Conservation (phyloP, 35 echinoderm and acorn worm species). For the Eucidaris tribuloides region DNA sequence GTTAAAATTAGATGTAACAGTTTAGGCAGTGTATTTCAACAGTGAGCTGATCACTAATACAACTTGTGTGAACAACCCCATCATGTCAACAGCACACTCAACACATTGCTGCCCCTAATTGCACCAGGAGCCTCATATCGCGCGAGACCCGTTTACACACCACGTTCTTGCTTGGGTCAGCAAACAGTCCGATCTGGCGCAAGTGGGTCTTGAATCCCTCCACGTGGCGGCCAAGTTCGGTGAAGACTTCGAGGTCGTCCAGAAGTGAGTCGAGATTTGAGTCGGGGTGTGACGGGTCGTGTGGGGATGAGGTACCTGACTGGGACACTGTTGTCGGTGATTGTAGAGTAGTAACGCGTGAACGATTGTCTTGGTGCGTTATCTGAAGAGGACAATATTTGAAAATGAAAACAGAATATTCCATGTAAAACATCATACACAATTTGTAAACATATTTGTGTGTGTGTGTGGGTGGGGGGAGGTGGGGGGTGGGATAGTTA, state of each 20-base stretch:
- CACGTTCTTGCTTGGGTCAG: neutral
- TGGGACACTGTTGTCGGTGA: neutral
- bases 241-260: constrained; percentile 19
- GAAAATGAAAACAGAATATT: neutral
- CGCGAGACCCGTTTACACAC: neutral
- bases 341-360: neutral
- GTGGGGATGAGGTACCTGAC: neutral
- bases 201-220: constrained; percentile 15
- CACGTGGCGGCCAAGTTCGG: neutral
- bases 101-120: neutral
- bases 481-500: too few relatives aligned
- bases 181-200: neutral
- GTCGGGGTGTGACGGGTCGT: neutral
- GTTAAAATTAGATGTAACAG: too few relatives aligned
- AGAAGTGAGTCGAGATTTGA: neutral
- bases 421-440: neutral
- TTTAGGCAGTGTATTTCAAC: too few relatives aligned
- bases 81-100: neutral
- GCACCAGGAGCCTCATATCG: neutral
- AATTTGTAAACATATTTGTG: neutral
- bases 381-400: neutral
- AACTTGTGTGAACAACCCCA: neutral
- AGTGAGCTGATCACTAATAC: too few relatives aligned
- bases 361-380: neutral
- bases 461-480: too few relatives aligned